These are phyloP conservation scores for Rhagonycha fulva DNA, from an alignment of 2,888 invertebrate species.

Conservation along the genomic window DNA sequence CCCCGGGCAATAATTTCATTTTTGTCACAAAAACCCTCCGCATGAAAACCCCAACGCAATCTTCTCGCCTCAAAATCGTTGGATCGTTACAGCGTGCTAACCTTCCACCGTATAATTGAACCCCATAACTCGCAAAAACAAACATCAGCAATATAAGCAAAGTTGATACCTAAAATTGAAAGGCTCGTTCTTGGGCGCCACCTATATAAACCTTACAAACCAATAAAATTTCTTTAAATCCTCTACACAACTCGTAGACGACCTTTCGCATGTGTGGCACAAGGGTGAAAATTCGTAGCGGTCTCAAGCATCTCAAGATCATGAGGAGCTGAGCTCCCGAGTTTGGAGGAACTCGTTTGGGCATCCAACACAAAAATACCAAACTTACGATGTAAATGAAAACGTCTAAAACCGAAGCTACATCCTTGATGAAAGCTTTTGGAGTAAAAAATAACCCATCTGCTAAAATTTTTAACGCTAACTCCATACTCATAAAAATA, in stretches of 20 bases:
- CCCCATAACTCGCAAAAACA: constrained; percentile 98
- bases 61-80: constrained; percentile 76
- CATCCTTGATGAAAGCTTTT: constrained; percentile 97
- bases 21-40: constrained; percentile 96
- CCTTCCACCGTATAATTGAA: constrained; percentile 95
- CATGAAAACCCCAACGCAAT: constrained; percentile 95
- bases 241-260: constrained; percentile 96
- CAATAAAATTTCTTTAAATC: constrained; percentile 97
- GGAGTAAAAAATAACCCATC: constrained; percentile 99
- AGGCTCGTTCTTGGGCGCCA: neutral
- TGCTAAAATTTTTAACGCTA: constrained; percentile 93
- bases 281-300: constrained; percentile 93
- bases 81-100: constrained; percentile 97
- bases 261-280: constrained; percentile 99
- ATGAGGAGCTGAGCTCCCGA: constrained; percentile 93
- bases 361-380: constrained; percentile 97
- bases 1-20: constrained; percentile 88
- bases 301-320: constrained; percentile 95
- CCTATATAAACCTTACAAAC: constrained; percentile 64
- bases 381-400: constrained; percentile 97
- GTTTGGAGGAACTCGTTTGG: constrained; percentile 86
- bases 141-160: constrained; percentile 96
- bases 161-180: constrained; percentile 79
- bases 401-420: constrained; percentile 94
- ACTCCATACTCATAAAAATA: constrained; percentile 95